Evolutionary conservation across 2,797 vertebrate species (phyloP).

Genomic region (Epinephelus awoara): DNA sequence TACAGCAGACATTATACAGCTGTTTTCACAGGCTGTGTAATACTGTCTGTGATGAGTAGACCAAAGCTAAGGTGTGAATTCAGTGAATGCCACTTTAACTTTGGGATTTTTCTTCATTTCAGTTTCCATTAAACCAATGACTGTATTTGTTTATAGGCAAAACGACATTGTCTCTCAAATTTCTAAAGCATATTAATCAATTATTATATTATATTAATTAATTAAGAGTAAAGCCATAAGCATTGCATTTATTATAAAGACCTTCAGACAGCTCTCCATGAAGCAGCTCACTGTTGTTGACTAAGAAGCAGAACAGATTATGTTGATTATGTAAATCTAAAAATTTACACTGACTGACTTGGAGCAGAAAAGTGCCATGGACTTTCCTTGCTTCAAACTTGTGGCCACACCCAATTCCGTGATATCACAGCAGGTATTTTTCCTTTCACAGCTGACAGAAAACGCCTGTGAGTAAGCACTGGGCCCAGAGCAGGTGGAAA

Average conservation of each 20-base stretch:
- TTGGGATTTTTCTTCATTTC: too few relatives aligned
- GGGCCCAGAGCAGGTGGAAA: neutral
- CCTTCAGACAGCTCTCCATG: too few relatives aligned
- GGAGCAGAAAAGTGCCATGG: neutral
- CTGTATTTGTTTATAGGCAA: too few relatives aligned
- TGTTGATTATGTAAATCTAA: neutral
- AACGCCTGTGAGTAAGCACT: neutral
- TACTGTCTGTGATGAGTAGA: neutral
- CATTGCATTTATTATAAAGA: too few relatives aligned
- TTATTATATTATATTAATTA: too few relatives aligned
- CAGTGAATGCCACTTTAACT: too few relatives aligned
- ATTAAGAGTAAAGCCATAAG: too few relatives aligned
- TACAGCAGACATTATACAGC: neutral
- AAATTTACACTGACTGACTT: neutral
- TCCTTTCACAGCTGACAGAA: neutral
- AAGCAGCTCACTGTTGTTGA: too few relatives aligned
- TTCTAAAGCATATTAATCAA: too few relatives aligned
- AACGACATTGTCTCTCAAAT: too few relatives aligned
- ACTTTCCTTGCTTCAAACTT: neutral
- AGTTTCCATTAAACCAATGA: too few relatives aligned
- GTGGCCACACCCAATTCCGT: neutral
- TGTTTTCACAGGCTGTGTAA: neutral
- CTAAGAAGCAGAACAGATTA: neutral
- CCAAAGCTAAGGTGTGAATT: neutral
- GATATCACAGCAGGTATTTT: neutral